Conservation (phyloP, 2,888 invertebrate species). For the Spialia ferax region DNA sequence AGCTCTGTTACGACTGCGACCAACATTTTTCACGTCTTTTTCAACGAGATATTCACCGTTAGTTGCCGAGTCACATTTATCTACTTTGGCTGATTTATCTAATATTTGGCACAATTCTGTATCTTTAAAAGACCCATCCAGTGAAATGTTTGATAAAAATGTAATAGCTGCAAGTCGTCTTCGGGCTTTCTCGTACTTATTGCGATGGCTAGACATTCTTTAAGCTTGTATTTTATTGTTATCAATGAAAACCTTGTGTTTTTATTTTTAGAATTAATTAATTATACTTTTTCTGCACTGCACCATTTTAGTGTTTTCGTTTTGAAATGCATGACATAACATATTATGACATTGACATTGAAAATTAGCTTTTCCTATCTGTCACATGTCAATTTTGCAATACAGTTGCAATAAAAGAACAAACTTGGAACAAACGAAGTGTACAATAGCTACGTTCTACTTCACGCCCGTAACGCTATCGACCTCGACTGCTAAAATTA, state of each 20-base stretch:
- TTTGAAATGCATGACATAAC: constrained; percentile 1
- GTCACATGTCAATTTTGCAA: no score
- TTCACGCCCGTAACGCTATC: no score
- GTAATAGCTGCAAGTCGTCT: constrained; percentile 96
- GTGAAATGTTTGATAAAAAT: constrained; percentile 97
- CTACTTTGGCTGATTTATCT: constrained; percentile 59
- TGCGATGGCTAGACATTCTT: constrained; percentile 70
- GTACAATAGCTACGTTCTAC: no score
- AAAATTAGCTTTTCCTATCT: no score
- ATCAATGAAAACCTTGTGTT: neutral
- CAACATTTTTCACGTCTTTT: constrained; percentile 59
- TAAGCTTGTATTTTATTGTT: neutral
- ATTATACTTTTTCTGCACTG: constrained; percentile 39
- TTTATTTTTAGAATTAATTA: constrained; percentile 39
- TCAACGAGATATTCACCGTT: constrained; percentile 62
- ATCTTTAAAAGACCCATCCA: constrained; percentile 95
- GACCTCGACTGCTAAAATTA: no score
- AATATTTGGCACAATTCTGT: constrained; percentile 75
- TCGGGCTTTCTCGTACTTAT: constrained; percentile 89
- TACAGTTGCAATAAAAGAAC: no score
- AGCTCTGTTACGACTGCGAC: constrained; percentile 68
- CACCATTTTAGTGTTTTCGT: constrained; percentile 27
- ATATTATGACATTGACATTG: constrained; percentile 1
- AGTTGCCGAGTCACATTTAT: constrained; percentile 58
- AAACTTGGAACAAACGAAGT: no score